Base-by-base conservation (phyloP, 2,888 invertebrate genomes). In the Metalampra italica region DNA sequence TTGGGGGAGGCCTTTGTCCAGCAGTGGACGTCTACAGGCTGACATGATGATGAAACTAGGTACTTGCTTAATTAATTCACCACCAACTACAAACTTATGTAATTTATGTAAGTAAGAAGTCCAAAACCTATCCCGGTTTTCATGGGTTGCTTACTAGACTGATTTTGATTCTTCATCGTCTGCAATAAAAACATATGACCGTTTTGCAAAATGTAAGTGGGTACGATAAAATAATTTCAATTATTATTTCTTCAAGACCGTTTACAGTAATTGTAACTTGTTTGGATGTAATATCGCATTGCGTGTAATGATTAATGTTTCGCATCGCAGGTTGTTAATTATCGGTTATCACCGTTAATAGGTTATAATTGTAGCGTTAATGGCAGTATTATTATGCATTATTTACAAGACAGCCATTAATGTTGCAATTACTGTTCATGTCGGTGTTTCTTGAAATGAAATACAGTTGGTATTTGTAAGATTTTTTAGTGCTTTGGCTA, bases 341-440 rank as follows among this genome's bases (percentile, higher is more conserved):
- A 76, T 63, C 60, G 64, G 62, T 66, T 79, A 82, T 81, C 71
- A 71, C 55, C 64, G 61, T 55, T 80, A 80, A 81, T 82, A 71
- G 53, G 55, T 59, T 56, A 62, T 78, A 74, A 79, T 78, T 78
- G 74, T 68, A 61, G 59, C 60, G 54, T 46, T 64, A 59, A 65
- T 49, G 40, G 55, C 53, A 49, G 57, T 62, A 59, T 36, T 36
- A n/a, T n/a, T 43, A 32, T 43, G 32, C 13, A 43, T 29, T 29
- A 41, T n/a, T 41, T 41, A 40, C 3, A n/a, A 13, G 34, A 11
- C 2, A 34, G 11, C 11, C n/a, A 34, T 34, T 42, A 42, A 42
- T 42, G 29, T 13, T n/a, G 42, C 42, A 42, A 42, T 8, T 39
- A 39, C 9, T 12, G 9, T n/a, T n/a, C 14, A 39, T 22, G 22